Conservation (phyloP, 2,113 vertebrate species). For the Argyrosomus japonicus region DNA sequence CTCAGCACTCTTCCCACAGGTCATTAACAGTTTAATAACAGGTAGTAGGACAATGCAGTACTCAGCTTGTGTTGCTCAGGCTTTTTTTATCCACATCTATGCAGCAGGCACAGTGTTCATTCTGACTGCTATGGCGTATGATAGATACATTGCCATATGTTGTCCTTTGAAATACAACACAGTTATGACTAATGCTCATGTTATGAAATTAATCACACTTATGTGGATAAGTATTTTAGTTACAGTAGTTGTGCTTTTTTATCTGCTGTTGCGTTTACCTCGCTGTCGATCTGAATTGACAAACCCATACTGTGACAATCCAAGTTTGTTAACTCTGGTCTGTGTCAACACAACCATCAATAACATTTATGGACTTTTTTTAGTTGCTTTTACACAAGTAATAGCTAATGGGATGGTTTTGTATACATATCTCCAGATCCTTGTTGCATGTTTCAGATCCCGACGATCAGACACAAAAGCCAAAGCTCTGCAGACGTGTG, state of each 20-base stretch:
- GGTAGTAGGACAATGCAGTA: conserved; percentile 63
- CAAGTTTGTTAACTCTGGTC: conserved; percentile 74
- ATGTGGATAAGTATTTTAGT: conserved; percentile 71
- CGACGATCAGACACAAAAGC: conserved; percentile 75
- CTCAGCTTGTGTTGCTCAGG: conserved; percentile 77
- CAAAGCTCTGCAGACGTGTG: conserved; percentile 84
- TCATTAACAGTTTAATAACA: conserved; percentile 70
- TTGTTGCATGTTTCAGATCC: conserved; percentile 78
- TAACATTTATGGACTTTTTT: conserved; percentile 76
- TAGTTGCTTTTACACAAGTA: conserved; percentile 22
- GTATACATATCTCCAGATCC: conserved; percentile 80
- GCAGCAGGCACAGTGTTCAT: conserved; percentile 66
- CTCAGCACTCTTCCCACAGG: conserved; percentile 70
- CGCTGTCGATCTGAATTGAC: conserved; percentile 73
- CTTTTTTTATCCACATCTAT: conserved; percentile 84
- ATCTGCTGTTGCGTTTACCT: conserved; percentile 77
- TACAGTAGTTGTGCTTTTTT: conserved; percentile 72
- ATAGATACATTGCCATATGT: conserved; percentile 84
- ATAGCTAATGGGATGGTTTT: conserved; percentile 58
- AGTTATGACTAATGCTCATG: conserved; percentile 73
- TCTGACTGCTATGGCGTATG: conserved; percentile 83
- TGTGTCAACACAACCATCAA: conserved; percentile 78
- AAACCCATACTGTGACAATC: conserved; percentile 79
- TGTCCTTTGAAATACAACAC: conserved; percentile 79
- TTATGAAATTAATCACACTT: conserved; percentile 69